Evolutionary conservation across 2,888 invertebrate species (phyloP).

Genomic region (Psylliodes chrysocephalus): DNA sequence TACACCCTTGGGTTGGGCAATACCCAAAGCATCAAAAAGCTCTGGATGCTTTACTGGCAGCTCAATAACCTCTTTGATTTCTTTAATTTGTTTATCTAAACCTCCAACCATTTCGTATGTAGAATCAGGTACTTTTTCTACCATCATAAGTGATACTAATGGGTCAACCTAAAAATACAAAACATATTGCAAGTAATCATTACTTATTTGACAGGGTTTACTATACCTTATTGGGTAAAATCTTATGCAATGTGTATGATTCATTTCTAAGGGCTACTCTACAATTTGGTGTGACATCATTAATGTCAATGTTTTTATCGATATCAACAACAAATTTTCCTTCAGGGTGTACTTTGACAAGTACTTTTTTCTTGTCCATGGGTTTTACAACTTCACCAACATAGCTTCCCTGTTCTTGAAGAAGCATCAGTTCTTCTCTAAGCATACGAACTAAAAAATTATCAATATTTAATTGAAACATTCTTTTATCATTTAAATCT

Average conservation of each 20-base stretch:
- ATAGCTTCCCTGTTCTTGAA: conserved; percentile 98
- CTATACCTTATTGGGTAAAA: conserved; percentile 93
- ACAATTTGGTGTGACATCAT: conserved; percentile 96
- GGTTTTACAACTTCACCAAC: conserved; percentile 99
- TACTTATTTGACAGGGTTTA: not conserved
- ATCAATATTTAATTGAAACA: too few relatives aligned
- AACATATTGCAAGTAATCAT: too few relatives aligned
- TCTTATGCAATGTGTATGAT: conserved; percentile 98
- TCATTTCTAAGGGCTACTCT: conserved; percentile 98
- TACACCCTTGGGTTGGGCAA: conserved; percentile 97
- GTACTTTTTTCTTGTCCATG: conserved; percentile 99
- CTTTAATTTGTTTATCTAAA: conserved; percentile 98
- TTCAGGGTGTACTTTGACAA: conserved; percentile 99
- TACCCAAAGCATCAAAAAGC: conserved; percentile 96
- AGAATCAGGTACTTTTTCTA: conserved; percentile 99
- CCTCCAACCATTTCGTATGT: conserved; percentile 99
- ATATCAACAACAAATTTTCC: conserved; percentile 99
- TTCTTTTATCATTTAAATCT: too few relatives aligned
- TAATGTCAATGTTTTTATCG: conserved; percentile 98
- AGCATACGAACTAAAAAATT: conserved; percentile 89
- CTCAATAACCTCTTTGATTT: conserved; percentile 99
- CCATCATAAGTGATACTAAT: conserved; percentile 99
- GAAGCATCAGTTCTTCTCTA: conserved; percentile 94
- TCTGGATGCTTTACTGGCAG: conserved; percentile 99
- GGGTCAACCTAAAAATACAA: conserved; percentile 86